Percentiles rank a stretch among this genome's conserved stretches.
Evolutionary conservation across 2,113 vertebrate genomes (phyloP).

Genomic region (Cochlearius cochlearius): DNA sequence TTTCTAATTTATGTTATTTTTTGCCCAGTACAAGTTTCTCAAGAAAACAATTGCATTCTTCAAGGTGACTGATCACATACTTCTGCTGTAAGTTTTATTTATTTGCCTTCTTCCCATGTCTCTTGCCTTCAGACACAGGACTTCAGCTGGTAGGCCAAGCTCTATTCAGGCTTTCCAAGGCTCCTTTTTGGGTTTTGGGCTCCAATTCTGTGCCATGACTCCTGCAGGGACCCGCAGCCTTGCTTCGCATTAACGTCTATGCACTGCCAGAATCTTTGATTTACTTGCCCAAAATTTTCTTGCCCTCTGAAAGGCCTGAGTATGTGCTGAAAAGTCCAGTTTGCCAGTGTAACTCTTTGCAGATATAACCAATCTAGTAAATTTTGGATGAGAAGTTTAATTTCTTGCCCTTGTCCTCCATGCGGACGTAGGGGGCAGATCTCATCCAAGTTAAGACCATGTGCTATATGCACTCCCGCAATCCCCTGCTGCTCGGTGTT

Average conservation of each 20-base stretch:
- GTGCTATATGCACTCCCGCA: rapidly evolving
- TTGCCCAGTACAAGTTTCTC: not conserved
- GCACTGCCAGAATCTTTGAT: not conserved
- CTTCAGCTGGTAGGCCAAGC: not conserved
- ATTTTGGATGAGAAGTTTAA: not conserved
- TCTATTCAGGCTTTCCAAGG: not conserved
- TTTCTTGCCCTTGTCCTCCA: not conserved
- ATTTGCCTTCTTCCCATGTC: not conserved
- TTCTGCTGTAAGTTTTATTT: not conserved
- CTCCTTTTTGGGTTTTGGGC: not conserved
- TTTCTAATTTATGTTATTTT: not conserved
- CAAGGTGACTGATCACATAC: not conserved
- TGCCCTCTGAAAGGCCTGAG: not conserved
- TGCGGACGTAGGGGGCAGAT: rapidly evolving
- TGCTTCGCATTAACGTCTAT: rapidly evolving
- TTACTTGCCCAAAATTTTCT: not conserved
- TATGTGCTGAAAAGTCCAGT: not conserved
- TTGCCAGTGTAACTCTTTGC: not conserved
- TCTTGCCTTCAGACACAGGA: not conserved
- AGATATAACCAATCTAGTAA: not conserved
- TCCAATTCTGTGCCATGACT: rapidly evolving
- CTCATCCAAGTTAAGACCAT: rapidly evolving
- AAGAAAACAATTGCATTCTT: not conserved
- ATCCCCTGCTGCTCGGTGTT: not conserved
- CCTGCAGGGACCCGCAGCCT: not conserved